Base-by-base conservation (phyloP, 2,113 vertebrate species). In the Suricata suricatta region DNA sequence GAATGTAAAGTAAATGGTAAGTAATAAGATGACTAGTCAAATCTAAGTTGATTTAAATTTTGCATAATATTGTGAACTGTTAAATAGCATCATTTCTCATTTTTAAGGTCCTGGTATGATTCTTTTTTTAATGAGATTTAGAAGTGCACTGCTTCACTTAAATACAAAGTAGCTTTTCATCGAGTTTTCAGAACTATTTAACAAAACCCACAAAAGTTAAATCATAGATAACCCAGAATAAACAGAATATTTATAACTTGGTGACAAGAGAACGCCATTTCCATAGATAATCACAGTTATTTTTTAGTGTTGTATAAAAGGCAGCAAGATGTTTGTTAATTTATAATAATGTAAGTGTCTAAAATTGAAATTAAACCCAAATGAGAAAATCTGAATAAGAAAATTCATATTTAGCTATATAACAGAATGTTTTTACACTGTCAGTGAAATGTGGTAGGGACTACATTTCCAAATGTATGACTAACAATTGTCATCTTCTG, bases 361-460 rank as follows among this genome's bases (percentile, higher is more conserved):
- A 95, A 96, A 97, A 93, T 79, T 97, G 71, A 96, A 98, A 95
- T 96, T 95, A 97, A 95, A 88, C 52, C 41, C 60, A 94, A 97
- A 97, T 97, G 92, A 97, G 96, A 96, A 97, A 97, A 74, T 97
- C 84, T 97, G 66, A 97, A 96, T 97, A 95, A 97, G 97, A 98
- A 96, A 97, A 94, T 97, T 97, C 76, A 50, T 95, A 82, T 90
- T 93, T 92, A 96, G 90, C 96, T 93, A 95, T 89, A 92, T 87
- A 96, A 97, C 83, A 92, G 96, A 81, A 69, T 96, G 84, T 94
- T 97, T 97, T 98, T 96, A 96, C 38, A 90, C 96, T 94, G 87
- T 88, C 92, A 96, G 83, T 92, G 52, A 96, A 96, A 97, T 96
- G 96, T 96, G 95, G 64, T 88, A 97, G 96, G 90, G 91, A 97